phyloP scores from a whole-genome alignment of 64 coral and sea anemone species.

The Montipora sp. region DNA sequence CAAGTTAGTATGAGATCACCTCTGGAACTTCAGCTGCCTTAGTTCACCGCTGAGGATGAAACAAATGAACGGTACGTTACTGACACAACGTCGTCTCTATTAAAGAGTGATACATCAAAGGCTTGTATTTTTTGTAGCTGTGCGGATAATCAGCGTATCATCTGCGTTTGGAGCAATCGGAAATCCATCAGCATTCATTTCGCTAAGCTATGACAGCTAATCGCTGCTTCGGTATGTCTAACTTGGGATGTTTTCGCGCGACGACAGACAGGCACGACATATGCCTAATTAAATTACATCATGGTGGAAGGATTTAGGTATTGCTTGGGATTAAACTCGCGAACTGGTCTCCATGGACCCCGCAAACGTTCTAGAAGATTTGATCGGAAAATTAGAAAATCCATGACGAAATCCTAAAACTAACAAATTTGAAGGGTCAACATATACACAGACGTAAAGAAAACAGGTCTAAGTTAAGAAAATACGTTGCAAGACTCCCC shows the following conservation, averaged over 20 bases:
- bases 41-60: not conserved
- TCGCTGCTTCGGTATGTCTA: not conserved
- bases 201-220: not conserved
- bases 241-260: conserved; percentile 13
- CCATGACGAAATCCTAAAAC: not conserved
- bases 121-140: not conserved
- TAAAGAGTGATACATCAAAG: conserved; percentile 28
- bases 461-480: not conserved
- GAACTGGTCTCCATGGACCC: not conserved
- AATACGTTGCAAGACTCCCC: not conserved
- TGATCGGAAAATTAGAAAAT: not conserved
- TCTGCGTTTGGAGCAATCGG: conserved; percentile 3
- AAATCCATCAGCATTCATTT: conserved; percentile 25
- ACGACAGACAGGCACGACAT: conserved; percentile 40
- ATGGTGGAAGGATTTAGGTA: not conserved
- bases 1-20: not conserved
- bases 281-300: conserved; percentile 21
- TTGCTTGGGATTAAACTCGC: not conserved
- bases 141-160: not conserved
- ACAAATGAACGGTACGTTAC: conserved; percentile 22
- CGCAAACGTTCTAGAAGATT: not conserved
- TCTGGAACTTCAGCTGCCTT: not conserved
- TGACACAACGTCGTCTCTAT: conserved; percentile 30
- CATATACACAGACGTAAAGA: conserved; percentile 24
- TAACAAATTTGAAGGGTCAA: conserved; percentile 8